Evolutionary conservation across 2,797 vertebrate genomes (phyloP).

Genomic region (Liasis olivaceus): DNA sequence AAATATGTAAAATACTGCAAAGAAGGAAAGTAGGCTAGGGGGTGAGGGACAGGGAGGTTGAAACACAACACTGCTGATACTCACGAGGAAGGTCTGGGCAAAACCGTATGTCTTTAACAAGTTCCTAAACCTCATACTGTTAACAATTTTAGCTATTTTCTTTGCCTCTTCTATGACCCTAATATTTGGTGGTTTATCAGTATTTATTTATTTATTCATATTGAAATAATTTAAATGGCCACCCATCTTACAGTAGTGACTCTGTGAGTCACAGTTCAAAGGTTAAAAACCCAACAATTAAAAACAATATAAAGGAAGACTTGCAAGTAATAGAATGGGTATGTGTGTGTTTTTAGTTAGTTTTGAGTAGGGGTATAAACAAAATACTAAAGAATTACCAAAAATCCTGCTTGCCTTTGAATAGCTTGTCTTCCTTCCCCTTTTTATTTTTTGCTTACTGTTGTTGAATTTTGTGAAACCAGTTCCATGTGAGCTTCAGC

Average conservation of each 20-base stretch:
- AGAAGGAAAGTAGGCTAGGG: not conserved
- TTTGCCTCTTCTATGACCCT: not conserved
- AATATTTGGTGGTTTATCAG: not conserved
- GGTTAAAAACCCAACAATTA: not conserved
- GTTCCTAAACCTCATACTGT: not conserved
- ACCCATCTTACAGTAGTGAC: not conserved
- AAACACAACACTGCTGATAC: not conserved
- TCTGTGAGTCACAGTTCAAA: not conserved
- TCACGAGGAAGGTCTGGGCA: not conserved
- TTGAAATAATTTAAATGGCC: not conserved
- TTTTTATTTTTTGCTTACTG: conserved; percentile 14
- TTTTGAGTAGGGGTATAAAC: not conserved
- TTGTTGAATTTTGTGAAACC: conserved; percentile 43
- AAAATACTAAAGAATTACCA: not conserved
- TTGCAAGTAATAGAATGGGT: not conserved
- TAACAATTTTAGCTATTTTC: not conserved
- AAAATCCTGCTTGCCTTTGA: not conserved
- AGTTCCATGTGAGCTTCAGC: conserved; percentile 45
- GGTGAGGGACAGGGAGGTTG: not conserved
- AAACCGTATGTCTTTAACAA: not conserved
- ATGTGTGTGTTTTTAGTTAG: not conserved
- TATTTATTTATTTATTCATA: not conserved
- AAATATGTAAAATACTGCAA: not conserved
- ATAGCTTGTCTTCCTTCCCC: not conserved
- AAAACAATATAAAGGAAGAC: not conserved